Base-by-base conservation (phyloP, 1,140 invertebrate genomes). In the Aricia agestis region DNA sequence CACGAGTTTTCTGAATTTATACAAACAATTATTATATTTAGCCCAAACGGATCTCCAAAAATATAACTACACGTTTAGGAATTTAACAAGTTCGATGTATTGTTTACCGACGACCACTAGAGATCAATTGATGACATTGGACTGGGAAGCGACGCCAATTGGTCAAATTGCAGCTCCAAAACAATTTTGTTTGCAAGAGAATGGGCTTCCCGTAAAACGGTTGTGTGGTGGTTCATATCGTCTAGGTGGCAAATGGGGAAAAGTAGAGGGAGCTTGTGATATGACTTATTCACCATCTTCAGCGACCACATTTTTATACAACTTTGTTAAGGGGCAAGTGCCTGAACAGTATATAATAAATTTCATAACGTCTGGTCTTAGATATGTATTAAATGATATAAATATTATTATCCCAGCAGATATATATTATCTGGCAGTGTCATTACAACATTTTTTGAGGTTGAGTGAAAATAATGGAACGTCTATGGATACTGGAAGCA, bases 361-460 rank as follows among this genome's bases (percentile, higher is more conserved):
- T 59, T 92, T 92, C 80, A 77, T 92, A n/a, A 86, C 80, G 6
- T 76, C 84, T 69, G 86, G 86, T 17, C 75, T 92, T 18, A 72
- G 76, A 70, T 82, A 81, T 67, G 81, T 89, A 19, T 52, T 90
- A 70, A 65, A 81, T 79, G 78, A 90, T 65, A 73, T 89, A 42
- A 69, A 85, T 79, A 76, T 86, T 58, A 76, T 93, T 19, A 89
- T 93, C 42, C 90, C 92, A 31, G 91, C 89, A 9, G 92, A 93
- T 82, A 86, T 93, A 72, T 89, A 92, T 75, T 92, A 92, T 70
- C 79, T 93, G 67, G 90, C 92, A 3, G 90, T 92, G 71, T 93
- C 93, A n/a, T 78, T 92, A 19, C 82, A 90, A 74, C 77, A 80
- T 68, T 75, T 92, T 68, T 76, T 89, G 66, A 73, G 82, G 65